Evolutionary conservation across 2,888 invertebrate species (phyloP), one percentile per base, ranked within the genome.

Genomic region (Drosophila demipolita): DNA sequence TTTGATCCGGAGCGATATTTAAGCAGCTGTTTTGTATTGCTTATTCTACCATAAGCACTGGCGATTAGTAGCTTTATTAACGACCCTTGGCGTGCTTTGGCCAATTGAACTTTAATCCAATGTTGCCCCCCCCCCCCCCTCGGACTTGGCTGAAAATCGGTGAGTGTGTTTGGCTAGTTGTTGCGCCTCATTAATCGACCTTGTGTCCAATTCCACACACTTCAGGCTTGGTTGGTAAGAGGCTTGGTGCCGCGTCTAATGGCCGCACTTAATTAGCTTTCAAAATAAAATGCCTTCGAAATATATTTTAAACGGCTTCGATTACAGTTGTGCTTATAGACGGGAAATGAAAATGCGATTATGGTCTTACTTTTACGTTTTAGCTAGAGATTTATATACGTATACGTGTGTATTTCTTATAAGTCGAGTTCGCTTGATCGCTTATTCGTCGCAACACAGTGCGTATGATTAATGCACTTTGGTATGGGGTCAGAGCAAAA

Each of bases 91-190:
- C 75, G 8, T 69, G 84, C 70, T 74, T 66, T 61, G 80, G 71
- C 69, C 85, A 83, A 83, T 86, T 85, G 80, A 83, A 83, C 83
- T 86, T 83, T 76, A 87, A 82, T 87, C 73, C 71, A 83, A 80
- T 65, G 78, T 12, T 29, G 38, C 64, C 66, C 54, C 48, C 29
- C 6, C 0, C 29, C 29, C 26, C 5, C 15, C 15, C 23, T 7
- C 5, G 9, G 49, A 45, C 54, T 45, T 59, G 48, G 1, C 26
- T 6, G 36, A 26, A 20, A 32, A 33, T n/a, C 7, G 49, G 53
- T 52, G 48, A 52, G 63, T 33, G 50, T 42, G 61, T 63, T 42
- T 52, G 66, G n/a, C 48, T 54, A 66, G 76, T 80, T 83, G 80
- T 82, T 85, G 82, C 77, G 87, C 76, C 76, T 82, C 85, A 83